These are phyloP conservation scores for Pangasius sanitwongsei DNA, from an alignment of 2,797 vertebrate species.

Conservation along the genomic window DNA sequence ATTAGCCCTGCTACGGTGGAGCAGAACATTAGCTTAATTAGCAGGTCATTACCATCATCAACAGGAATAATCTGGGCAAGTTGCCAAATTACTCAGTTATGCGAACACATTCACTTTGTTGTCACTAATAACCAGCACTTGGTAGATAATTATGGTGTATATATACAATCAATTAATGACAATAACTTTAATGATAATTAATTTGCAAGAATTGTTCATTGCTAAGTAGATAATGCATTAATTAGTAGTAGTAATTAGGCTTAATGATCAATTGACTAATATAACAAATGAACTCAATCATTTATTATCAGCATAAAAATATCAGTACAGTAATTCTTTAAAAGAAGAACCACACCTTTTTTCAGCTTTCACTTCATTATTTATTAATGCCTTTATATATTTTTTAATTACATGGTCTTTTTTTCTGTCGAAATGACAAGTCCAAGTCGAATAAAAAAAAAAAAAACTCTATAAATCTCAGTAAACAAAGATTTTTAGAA, in stretches of 20 bases:
- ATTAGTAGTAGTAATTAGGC: not conserved
- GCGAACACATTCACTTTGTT: not conserved
- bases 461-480: constrained; percentile 18
- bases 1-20: not conserved
- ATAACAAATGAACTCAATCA: not conserved
- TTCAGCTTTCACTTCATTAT: constrained; percentile 31
- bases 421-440: constrained; percentile 18
- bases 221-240: too few species aligned
- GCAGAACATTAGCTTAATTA: not conserved
- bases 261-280: not conserved
- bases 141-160: too few species aligned
- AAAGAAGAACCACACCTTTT: not conserved
- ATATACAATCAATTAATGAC: not conserved
- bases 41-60: not conserved
- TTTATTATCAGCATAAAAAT: not conserved
- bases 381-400: constrained; percentile 45
- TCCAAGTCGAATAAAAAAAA: not conserved
- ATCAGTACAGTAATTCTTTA: not conserved
- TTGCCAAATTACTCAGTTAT: not conserved
- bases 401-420: constrained; percentile 37
- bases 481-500: constrained; percentile 20
- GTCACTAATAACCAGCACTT: not conserved
- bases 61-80: not conserved
- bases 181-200: not conserved
- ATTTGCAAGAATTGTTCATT: too few species aligned